Evolutionary conservation across 2,888 invertebrate genomes (phyloP).

Genomic region (Trissolcus japonicus): DNA sequence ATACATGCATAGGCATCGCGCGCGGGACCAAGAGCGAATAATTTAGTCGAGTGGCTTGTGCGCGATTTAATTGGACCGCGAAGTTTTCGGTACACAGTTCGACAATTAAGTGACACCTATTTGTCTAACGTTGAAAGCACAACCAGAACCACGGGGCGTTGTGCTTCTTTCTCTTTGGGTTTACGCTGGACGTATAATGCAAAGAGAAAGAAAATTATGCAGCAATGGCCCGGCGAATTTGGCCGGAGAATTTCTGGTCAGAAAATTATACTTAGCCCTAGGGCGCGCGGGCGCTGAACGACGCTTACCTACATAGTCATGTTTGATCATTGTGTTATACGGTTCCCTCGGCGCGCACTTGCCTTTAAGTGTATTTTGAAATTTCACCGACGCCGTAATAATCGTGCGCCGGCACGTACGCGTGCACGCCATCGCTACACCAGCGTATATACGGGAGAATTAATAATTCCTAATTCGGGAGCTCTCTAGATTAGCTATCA

Average conservation of each 20-base stretch:
- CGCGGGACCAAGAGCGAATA: not conserved
- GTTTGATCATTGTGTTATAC: slow-evolving; percentile 72
- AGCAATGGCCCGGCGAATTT: slow-evolving; percentile 47
- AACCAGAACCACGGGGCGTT: not conserved
- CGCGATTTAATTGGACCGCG: slow-evolving; percentile 6
- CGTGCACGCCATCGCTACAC: slow-evolving; percentile 24
- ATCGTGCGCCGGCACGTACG: slow-evolving; percentile 55
- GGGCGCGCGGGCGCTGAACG: slow-evolving; percentile 45
- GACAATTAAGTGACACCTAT: slow-evolving; percentile 48
- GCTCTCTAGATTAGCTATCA: slow-evolving; percentile 40
- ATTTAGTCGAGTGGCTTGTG: too few relatives aligned
- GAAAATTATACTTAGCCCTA: slow-evolving; percentile 59
- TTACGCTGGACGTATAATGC: slow-evolving; percentile 14
- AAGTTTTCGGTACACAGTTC: slow-evolving; percentile 33
- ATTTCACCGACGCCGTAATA: slow-evolving; percentile 69
- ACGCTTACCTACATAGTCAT: slow-evolving; percentile 58
- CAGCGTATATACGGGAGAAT: slow-evolving; percentile 25
- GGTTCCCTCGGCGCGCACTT: slow-evolving; percentile 69
- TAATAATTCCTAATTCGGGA: slow-evolving; percentile 49
- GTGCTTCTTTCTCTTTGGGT: too few relatives aligned
- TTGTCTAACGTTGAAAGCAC: slow-evolving; percentile 19
- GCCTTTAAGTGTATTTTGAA: slow-evolving; percentile 72
- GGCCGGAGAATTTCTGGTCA: slow-evolving; percentile 56
- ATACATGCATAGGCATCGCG: not conserved
- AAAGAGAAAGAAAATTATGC: slow-evolving; percentile 57